These are phyloP conservation scores for Pteronura brasiliensis DNA, from an alignment of 2,113 vertebrate genomes.

Conservation along the genomic window DNA sequence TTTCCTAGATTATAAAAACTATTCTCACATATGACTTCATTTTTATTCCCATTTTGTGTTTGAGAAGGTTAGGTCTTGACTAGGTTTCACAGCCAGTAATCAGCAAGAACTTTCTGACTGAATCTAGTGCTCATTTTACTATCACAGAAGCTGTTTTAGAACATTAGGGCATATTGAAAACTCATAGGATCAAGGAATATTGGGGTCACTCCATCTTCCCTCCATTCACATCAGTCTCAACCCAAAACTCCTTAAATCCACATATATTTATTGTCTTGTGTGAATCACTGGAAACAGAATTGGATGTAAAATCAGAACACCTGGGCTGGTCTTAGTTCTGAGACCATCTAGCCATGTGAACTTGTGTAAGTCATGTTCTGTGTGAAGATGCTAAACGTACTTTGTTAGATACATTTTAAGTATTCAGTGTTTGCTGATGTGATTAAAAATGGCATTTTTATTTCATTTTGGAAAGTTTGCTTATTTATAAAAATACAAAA, in stretches of 20 bases:
- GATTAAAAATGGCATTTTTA: too few species aligned
- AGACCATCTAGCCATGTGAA: not conserved
- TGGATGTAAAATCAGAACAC: not conserved
- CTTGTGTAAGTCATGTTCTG: not conserved
- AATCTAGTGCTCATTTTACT: not conserved
- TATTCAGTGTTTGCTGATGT: too few species aligned
- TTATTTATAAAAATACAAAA: too few species aligned
- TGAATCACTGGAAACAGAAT: not conserved
- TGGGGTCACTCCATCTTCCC: rapidly evolving
- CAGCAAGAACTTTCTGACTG: not conserved
- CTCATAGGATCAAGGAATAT: not conserved
- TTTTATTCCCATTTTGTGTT: not conserved
- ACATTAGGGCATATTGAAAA: not conserved
- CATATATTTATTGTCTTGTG: not conserved
- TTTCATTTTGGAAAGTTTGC: too few species aligned
- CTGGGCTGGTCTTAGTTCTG: not conserved
- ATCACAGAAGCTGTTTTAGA: not conserved
- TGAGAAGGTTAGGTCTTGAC: not conserved
- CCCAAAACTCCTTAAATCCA: not conserved
- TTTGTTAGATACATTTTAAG: too few species aligned
- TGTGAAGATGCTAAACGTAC: too few species aligned
- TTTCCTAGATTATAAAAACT: not conserved
- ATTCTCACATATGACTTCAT: not conserved
- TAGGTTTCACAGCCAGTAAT: not conserved
- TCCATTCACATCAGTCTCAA: not conserved